Evolutionary conservation across 2,797 vertebrate genomes (phyloP), one percentile per base, ranked within the genome.

Genomic region (Epinephelus coioides): DNA sequence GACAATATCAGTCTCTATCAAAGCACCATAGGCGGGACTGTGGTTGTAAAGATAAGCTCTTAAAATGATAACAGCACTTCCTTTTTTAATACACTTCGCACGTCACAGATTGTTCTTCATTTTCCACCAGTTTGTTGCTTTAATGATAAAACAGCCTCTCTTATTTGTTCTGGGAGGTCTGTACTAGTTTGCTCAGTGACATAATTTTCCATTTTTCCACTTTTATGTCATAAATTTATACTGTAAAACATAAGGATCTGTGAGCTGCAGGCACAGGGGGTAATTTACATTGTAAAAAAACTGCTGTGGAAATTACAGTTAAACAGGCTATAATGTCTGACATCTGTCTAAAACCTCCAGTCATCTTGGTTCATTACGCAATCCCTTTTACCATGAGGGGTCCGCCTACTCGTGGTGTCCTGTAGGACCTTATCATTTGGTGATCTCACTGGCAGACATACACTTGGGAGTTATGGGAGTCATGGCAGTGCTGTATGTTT

Each of bases 31-130:
- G 30, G 51, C 12, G 49, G 79, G 71, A 73, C 63, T 71, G 84
- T 82, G 65, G 54, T 34, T 67, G 18, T 38, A 5, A 70, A 74
- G 78, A 83, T 83, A 81, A 67, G 3, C 21, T 66, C 9, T 46
- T 38, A 3, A 78, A 30, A 63, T 40, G 25, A 73, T 76, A 43
- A 43, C 5, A 47, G n/a, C 9, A 19, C 11, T 38, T 43, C 12
- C 9, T 34, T 40, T 56, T 43, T 44, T 17, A 54, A 17, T 3
- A n/a, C 23, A 17, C 15, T 54, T 19, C 2, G 2, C 56, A 62
- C 23, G 18, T 49, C 14, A 55, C 11, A 72, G 15, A 46, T 25
- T 73, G 19, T 21, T 21, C 12, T 61, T 74, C 50, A 21, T 57
- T 23, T 66, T 18, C 0, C 67, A 55, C 53, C 25, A 10, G 40